Base-by-base conservation (phyloP, 2,797 vertebrate genomes). In the Xiphorhynchus erythropygius region DNA sequence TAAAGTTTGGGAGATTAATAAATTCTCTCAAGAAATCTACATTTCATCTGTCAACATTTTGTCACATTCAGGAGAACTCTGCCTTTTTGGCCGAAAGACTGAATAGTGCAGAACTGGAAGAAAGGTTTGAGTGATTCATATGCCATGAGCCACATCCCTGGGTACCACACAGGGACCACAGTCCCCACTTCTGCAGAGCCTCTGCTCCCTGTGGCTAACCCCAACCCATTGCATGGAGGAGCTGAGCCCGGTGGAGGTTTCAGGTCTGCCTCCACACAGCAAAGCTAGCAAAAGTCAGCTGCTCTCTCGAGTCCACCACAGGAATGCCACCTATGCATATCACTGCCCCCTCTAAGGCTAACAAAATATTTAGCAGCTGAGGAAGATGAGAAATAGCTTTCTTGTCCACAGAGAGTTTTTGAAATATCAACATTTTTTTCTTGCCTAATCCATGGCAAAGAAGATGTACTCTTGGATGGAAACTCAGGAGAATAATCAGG, bases 371-470 rank as follows among this genome's bases (percentile, higher is more conserved):
- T 73, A 74, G 44, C 52, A 85, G 63, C 0, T 4, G 46, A 73
- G 32, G 32, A 87, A 82, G 70, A 73, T 8, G 55, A 87, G 50
- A 94, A 93, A 65, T 88, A 81, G 11, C 3, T 55, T 84, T 57
- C 77, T 35, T 49, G 47, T 69, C 69, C 42, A 44, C 8, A 25
- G 78, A 75, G 24, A 67, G 6, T 8, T 94, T 92, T 91, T 78
- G 57, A 90, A 81, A 93, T 96, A 8, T 91, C 70, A 73, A 76
- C 59, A 84, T 73, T 76, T 91, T 94, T 89, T 73, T n/a, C 70
- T 91, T 76, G 76, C 33, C 16, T 78, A 86, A 78, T 13, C 4
- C 15, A 0, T 76, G 82, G 70, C 71, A 87, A 77, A 70, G 60
- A 87, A 85, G 33, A 74, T 76, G 47, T 50, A 55, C 19, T 81